These are phyloP conservation scores for Rugalucina vietnamica DNA, from an alignment of 2,888 invertebrate genomes.

Conservation along the genomic window DNA sequence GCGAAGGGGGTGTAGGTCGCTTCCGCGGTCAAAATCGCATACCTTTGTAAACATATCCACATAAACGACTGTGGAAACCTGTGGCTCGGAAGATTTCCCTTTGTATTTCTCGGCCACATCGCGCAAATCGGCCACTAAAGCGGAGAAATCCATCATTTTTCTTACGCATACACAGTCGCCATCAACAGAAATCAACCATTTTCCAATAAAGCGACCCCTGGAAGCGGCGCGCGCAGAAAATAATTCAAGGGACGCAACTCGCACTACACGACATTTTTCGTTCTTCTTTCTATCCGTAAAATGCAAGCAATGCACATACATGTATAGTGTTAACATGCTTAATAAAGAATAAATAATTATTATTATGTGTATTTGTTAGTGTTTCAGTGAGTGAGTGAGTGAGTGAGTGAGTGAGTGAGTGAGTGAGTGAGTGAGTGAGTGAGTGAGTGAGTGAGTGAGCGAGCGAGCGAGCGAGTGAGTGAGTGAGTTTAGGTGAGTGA, in stretches of 20 bases:
- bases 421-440: too few relatives aligned
- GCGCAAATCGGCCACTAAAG: constrained; percentile 72
- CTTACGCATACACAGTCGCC: not conserved
- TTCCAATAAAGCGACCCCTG: not conserved
- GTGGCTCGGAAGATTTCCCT: constrained; percentile 65
- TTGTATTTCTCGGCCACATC: constrained; percentile 72
- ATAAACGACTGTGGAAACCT: constrained; percentile 67
- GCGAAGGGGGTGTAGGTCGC: constrained; percentile 54
- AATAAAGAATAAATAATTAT: too few relatives aligned
- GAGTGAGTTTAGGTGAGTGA: too few relatives aligned
- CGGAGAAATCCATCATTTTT: constrained; percentile 73
- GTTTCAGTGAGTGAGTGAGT: too few relatives aligned
- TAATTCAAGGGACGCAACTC: not conserved
- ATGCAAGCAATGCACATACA: too few relatives aligned
- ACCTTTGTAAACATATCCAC: constrained; percentile 73
- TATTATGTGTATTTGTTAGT: too few relatives aligned
- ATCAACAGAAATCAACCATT: not conserved
- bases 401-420: too few relatives aligned
- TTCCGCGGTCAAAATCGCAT: constrained; percentile 40
- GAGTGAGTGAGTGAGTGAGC: too few relatives aligned
- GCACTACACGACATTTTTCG: not conserved
- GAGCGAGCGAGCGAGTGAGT: too few relatives aligned
- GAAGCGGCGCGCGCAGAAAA: not conserved
- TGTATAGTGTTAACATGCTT: too few relatives aligned
- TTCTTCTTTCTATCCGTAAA: constrained; percentile 5